Conservation (phyloP, 1,140 invertebrate species). For the Apis cerana region DNA sequence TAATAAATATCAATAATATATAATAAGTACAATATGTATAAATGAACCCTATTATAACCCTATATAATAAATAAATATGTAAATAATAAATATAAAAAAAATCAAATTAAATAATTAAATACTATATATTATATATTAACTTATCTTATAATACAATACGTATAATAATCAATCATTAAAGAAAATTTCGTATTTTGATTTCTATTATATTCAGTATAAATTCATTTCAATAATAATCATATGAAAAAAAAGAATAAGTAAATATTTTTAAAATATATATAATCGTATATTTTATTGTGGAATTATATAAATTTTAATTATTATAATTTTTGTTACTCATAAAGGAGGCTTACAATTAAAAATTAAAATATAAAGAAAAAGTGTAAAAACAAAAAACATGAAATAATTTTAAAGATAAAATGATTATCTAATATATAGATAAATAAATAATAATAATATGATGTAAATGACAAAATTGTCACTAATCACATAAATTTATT, state of each 20-base stretch:
- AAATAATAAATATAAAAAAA: not conserved
- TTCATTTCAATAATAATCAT: not conserved
- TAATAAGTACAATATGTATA: not conserved
- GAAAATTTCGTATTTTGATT: not conserved
- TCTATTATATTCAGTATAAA: not conserved
- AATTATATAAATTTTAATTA: not conserved
- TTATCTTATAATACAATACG: not conserved
- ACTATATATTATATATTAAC: too few relatives aligned
- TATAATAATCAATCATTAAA: not conserved
- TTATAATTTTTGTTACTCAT: not conserved
- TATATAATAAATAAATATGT: constrained; percentile 1
- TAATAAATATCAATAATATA: constrained; percentile 1
- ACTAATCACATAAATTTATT: not conserved
- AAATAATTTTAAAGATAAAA: not conserved
- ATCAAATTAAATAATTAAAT: too few relatives aligned
- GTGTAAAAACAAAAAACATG: not conserved
- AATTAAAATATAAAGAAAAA: not conserved
- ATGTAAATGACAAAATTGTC: not conserved
- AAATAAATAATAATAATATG: too few relatives aligned
- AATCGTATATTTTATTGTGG: too few relatives aligned
- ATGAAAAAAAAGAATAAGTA: too few relatives aligned
- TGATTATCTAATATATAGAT: not conserved
- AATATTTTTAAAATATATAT: not conserved
- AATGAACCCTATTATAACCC: too few relatives aligned
- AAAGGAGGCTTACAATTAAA: not conserved